Percentiles rank a stretch among this genome's conserved stretches.
Evolutionary conservation across 1,140 invertebrate species (phyloP).

Genomic region (Drusus annulatus): DNA sequence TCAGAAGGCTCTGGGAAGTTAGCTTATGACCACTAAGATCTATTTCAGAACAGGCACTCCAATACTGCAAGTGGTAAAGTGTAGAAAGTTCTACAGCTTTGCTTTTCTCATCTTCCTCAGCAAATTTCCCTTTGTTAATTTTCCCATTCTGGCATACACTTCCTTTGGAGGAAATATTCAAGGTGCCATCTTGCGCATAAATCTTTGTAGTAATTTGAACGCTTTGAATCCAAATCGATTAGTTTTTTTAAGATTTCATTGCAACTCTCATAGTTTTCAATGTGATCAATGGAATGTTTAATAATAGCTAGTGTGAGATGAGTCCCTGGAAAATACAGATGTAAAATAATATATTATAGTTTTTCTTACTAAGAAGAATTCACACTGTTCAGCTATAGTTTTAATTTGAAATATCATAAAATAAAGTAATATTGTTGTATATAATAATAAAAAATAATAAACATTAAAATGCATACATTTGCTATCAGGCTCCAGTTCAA

Average conservation of each 20-base stretch:
- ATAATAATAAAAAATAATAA: too few relatives aligned
- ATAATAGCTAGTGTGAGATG: conserved; percentile 51
- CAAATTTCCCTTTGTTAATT: conserved; percentile 45
- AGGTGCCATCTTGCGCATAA: conserved; percentile 53
- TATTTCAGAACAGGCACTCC: conserved; percentile 51
- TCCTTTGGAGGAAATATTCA: conserved; percentile 50
- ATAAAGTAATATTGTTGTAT: too few relatives aligned
- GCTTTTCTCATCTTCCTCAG: background rate
- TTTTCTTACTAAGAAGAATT: too few relatives aligned
- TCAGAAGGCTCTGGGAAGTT: conserved; percentile 40
- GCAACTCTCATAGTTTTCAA: conserved; percentile 50
- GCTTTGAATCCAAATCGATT: conserved; percentile 46
- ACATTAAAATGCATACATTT: conserved; percentile 50
- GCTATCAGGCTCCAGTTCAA: conserved; percentile 58
- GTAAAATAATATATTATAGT: too few relatives aligned
- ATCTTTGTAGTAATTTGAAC: conserved; percentile 55
- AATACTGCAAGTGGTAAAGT: conserved; percentile 56
- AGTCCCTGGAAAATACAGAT: conserved; percentile 53
- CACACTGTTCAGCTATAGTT: too few relatives aligned
- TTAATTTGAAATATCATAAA: too few relatives aligned
- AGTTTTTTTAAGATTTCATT: conserved; percentile 43
- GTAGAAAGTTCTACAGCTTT: conserved; percentile 38
- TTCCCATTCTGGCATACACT: conserved; percentile 32
- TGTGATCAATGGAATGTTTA: conserved; percentile 52
- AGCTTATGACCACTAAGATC: conserved; percentile 46